Conservation (phyloP, 2,113 vertebrate genomes). For the Gavialis gangeticus region DNA sequence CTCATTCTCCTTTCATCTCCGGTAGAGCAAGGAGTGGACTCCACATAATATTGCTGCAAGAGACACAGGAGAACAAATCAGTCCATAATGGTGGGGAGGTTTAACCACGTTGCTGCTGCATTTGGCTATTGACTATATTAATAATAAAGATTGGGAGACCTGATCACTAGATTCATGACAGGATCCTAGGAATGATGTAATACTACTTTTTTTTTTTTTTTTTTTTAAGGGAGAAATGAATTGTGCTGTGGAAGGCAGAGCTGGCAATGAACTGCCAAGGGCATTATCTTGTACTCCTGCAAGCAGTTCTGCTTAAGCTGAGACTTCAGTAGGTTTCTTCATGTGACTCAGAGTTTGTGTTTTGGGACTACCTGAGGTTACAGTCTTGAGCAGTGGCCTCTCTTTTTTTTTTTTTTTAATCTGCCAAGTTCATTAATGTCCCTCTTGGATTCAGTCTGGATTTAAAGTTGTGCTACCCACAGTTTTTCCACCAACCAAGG, state of each 20-base stretch:
- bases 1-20: constrained; percentile 64
- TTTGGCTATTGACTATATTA: background rate
- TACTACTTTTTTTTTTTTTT: background rate
- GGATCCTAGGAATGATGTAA: background rate
- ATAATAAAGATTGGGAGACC: background rate
- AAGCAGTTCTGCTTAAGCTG: background rate
- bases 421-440: too few species aligned
- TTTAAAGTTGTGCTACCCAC: too few species aligned
- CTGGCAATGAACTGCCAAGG: background rate
- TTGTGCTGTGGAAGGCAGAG: background rate
- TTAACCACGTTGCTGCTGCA: background rate
- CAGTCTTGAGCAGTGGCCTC: too few species aligned
- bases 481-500: background rate
- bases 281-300: background rate
- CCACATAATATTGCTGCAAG: background rate
- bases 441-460: too few species aligned
- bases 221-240: background rate
- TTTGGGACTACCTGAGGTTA: too few species aligned
- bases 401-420: too few species aligned
- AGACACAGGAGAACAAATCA: background rate
- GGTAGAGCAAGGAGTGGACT: background rate
- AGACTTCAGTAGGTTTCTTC: background rate
- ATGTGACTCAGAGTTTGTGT: background rate
- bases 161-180: background rate
- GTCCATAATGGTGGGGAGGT: background rate